Evolutionary conservation across 1,140 invertebrate genomes (phyloP).

Genomic region (Centruroides vittatus): DNA sequence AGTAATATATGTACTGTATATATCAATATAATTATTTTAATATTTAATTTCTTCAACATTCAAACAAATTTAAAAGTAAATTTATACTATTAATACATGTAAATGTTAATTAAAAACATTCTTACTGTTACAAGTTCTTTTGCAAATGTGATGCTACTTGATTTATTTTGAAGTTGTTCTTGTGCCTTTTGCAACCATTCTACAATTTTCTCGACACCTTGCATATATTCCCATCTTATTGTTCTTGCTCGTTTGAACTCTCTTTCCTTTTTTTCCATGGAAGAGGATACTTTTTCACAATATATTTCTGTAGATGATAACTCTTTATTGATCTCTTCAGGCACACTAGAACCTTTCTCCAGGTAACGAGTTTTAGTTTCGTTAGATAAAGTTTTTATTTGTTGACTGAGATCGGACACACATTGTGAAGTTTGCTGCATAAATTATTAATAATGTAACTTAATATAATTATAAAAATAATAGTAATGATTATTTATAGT

Average conservation of each 20-base stretch:
- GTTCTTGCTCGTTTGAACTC: conserved; percentile 72
- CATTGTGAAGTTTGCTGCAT: conserved; percentile 17
- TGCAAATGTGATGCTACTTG: conserved; percentile 54
- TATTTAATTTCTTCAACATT: too few relatives aligned
- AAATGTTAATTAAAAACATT: neutral
- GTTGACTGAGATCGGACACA: conserved; percentile 13
- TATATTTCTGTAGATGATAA: conserved; percentile 37
- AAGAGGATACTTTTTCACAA: conserved; percentile 55
- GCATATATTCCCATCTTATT: conserved; percentile 56
- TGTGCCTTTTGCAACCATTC: conserved; percentile 68
- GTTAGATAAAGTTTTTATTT: conserved; percentile 36
- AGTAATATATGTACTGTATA: too few relatives aligned
- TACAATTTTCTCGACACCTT: conserved; percentile 62
- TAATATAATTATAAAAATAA: neutral
- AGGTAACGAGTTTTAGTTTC: conserved; percentile 50
- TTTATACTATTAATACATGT: too few relatives aligned
- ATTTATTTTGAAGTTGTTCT: conserved; percentile 61
- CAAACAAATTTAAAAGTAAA: too few relatives aligned
- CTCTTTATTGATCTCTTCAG: conserved; percentile 45
- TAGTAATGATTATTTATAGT: neutral
- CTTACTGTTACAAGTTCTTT: conserved; percentile 45
- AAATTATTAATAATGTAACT: neutral
- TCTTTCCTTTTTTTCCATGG: conserved; percentile 67
- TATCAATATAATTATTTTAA: too few relatives aligned
- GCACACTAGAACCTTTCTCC: conserved; percentile 48